Conservation (phyloP, 2,797 vertebrate species). For the Bradypus variegatus region DNA sequence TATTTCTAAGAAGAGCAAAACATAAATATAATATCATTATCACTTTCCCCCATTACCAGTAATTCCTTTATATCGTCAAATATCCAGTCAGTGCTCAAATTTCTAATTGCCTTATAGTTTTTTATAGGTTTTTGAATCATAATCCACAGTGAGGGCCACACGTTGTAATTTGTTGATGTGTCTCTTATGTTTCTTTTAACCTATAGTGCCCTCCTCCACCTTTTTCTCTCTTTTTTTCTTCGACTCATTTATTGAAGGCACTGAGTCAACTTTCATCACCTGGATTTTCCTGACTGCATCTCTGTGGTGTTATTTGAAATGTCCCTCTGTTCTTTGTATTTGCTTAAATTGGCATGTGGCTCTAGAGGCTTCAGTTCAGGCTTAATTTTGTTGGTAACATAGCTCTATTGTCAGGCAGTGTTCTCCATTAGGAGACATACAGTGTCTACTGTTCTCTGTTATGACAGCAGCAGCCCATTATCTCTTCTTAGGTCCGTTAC, state of each 20-base stretch:
- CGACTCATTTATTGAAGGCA: neutral
- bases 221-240: neutral
- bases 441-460: neutral
- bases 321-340: neutral
- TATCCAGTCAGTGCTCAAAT: neutral
- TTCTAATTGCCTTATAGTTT: neutral
- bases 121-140: neutral
- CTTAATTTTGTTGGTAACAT: neutral
- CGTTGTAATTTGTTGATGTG: neutral
- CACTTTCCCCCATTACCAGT: neutral
- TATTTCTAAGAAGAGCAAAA: neutral
- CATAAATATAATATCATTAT: neutral
- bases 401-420: neutral
- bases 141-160: neutral
- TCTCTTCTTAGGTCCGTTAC: neutral
- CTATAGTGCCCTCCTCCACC: no score
- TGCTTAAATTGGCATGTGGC: neutral
- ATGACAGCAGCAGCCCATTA: neutral
- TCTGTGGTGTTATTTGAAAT: no score
- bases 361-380: neutral
- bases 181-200: neutral
- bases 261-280: neutral
- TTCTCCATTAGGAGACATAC: neutral
- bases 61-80: neutral
- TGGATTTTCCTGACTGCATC: neutral